Evolutionary conservation across 2,113 vertebrate species (phyloP).

Genomic region (Bostrychus sinensis): DNA sequence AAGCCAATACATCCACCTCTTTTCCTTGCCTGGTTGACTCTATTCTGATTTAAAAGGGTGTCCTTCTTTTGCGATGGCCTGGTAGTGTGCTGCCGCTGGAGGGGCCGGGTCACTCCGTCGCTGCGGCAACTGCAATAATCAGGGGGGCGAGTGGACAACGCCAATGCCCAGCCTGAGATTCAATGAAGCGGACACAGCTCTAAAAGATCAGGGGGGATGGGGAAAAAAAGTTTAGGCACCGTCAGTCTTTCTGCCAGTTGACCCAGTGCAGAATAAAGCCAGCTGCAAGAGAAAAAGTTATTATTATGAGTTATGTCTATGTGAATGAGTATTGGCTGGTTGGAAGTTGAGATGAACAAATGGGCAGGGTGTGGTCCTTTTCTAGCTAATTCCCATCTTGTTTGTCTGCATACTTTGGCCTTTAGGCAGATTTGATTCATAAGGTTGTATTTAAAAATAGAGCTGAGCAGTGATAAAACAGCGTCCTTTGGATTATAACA

Average conservation of each 20-base stretch:
- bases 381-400: background rate
- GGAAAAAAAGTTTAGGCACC: conserved; percentile 34
- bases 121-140: conserved; percentile 68
- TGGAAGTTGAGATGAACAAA: conserved; percentile 16
- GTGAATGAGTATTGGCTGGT: background rate
- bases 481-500: background rate
- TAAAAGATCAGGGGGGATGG: conserved; percentile 41
- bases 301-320: too few relatives aligned
- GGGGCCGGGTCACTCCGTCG: conserved; percentile 60
- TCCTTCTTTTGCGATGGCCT: conserved; percentile 42
- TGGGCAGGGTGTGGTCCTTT: conserved; percentile 7
- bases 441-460: conserved; percentile 7
- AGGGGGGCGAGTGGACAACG: conserved; percentile 60
- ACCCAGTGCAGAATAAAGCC: conserved; percentile 57
- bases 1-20: background rate
- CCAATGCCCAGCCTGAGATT: conserved; percentile 50
- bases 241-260: conserved; percentile 36
- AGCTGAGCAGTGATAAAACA: background rate
- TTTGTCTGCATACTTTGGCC: background rate
- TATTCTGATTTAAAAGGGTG: conserved; percentile 8
- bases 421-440: background rate
- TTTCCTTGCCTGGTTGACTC: background rate
- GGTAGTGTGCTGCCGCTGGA: conserved; percentile 43
- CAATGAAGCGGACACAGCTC: conserved; percentile 53
- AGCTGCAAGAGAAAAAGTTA: conserved; percentile 21